A percentile compares a stretch with the other conserved stretches of the same genome.
These are phyloP conservation scores for Atopsyche davidsoni DNA, from an alignment of 1,140 invertebrate genomes.

Conservation along the genomic window DNA sequence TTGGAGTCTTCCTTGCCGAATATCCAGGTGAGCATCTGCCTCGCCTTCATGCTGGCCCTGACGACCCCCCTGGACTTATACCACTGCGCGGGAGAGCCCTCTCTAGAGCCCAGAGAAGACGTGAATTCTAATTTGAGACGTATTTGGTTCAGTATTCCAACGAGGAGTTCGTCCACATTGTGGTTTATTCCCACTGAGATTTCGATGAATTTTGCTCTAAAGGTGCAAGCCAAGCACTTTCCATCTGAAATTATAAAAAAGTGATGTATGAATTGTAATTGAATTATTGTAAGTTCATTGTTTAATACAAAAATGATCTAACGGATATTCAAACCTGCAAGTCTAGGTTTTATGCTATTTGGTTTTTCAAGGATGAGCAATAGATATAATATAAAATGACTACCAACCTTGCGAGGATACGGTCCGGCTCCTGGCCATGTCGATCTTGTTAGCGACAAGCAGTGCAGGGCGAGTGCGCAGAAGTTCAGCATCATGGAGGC, in stretches of 20 bases:
- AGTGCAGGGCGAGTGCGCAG: conserved; percentile 71
- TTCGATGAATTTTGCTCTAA: conserved; percentile 82
- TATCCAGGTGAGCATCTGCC: conserved; percentile 84
- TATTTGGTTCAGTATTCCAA: conserved; percentile 76
- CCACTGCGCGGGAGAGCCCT: conserved; percentile 63
- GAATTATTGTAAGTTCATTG: neutral
- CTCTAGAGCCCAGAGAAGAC: conserved; percentile 50
- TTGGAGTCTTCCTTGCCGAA: conserved; percentile 85
- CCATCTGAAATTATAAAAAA: conserved; percentile 80
- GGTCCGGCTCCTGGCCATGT: conserved; percentile 83
- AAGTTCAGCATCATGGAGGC: conserved; percentile 69
- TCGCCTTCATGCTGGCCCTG: conserved; percentile 78
- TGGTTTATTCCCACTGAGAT: conserved; percentile 87
- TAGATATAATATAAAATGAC: conserved; percentile 2
- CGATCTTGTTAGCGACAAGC: conserved; percentile 91
- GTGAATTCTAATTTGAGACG: conserved; percentile 65
- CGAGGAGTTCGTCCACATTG: conserved; percentile 81
- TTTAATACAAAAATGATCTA: no score
- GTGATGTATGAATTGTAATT: no score
- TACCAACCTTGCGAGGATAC: conserved; percentile 81
- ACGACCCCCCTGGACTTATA: conserved; percentile 77
- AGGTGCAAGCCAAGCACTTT: conserved; percentile 78
- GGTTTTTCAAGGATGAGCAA: neutral
- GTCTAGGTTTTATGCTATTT: no score
- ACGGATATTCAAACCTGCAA: conserved; percentile 24